A percentile compares a stretch with the other conserved stretches of the same genome.
Evolutionary conservation across 2,113 vertebrate genomes (phyloP).

Genomic region (Chauna torquata): DNA sequence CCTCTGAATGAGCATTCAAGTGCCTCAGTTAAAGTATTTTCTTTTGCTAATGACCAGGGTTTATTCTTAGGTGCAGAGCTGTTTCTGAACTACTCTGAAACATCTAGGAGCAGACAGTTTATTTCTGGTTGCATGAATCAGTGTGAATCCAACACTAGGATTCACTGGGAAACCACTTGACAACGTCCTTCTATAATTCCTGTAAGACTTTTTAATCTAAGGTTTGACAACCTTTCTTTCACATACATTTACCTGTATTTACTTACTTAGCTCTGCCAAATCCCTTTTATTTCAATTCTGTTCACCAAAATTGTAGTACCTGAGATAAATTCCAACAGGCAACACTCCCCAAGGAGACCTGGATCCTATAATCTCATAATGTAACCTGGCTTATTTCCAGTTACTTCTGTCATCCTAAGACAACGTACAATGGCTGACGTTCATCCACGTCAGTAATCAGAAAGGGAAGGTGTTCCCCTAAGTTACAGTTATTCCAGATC

Average conservation of each 20-base stretch:
- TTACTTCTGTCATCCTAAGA: background rate
- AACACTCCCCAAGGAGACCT: background rate
- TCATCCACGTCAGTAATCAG: background rate
- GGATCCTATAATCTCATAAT: background rate
- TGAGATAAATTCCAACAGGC: background rate
- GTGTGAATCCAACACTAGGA: background rate
- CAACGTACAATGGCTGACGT: background rate
- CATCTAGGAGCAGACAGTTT: background rate
- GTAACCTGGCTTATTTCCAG: background rate
- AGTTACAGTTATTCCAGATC: background rate
- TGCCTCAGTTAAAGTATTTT: background rate
- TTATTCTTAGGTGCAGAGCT: background rate
- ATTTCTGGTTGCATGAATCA: background rate
- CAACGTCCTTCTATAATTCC: background rate
- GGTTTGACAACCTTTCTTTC: background rate
- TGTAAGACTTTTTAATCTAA: background rate
- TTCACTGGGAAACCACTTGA: background rate
- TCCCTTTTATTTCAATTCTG: background rate
- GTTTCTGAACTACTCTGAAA: constrained; percentile 7
- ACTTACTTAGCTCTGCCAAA: background rate
- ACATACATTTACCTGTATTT: background rate
- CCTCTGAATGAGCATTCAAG: background rate
- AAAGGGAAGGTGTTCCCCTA: background rate
- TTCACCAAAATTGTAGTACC: background rate
- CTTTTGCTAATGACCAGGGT: background rate